Conservation (phyloP, 2,113 vertebrate genomes). For the Bos javanicus region DNA sequence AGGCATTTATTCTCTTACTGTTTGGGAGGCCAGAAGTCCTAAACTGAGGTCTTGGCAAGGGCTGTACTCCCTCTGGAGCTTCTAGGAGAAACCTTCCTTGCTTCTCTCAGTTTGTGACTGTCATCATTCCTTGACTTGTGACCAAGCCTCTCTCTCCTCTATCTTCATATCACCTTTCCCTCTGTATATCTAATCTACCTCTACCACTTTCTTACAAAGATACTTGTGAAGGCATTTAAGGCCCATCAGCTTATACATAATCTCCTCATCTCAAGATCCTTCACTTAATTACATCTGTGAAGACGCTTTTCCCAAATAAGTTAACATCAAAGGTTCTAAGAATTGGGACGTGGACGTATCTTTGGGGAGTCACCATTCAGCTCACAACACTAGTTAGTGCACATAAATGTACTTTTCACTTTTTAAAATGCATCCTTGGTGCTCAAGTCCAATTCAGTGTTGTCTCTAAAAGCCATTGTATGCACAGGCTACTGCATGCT, state of each 20-base stretch:
- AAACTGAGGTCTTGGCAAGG: background rate
- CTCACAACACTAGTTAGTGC: conserved; percentile 40
- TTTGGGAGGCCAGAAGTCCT: background rate
- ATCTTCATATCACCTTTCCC: background rate
- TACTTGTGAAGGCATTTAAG: background rate
- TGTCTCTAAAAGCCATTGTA: conserved; percentile 37
- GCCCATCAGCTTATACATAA: background rate
- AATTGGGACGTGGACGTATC: background rate
- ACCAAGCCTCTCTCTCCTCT: background rate
- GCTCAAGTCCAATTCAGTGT: conserved; percentile 57
- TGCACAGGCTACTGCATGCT: conserved; percentile 51
- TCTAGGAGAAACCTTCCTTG: background rate
- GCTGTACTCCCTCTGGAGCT: background rate
- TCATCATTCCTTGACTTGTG: background rate
- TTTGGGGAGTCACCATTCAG: background rate
- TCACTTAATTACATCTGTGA: background rate
- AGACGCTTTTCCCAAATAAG: conserved; percentile 13
- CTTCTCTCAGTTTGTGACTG: background rate
- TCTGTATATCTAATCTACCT: conserved; percentile 36
- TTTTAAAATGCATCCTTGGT: conserved; percentile 54
- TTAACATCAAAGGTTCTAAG: background rate
- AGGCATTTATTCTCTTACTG: background rate
- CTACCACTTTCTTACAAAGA: background rate
- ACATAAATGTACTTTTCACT: background rate
- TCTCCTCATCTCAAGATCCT: background rate